Evolutionary conservation across 2,797 vertebrate species (phyloP).

Genomic region (Propithecus deckenii): DNA sequence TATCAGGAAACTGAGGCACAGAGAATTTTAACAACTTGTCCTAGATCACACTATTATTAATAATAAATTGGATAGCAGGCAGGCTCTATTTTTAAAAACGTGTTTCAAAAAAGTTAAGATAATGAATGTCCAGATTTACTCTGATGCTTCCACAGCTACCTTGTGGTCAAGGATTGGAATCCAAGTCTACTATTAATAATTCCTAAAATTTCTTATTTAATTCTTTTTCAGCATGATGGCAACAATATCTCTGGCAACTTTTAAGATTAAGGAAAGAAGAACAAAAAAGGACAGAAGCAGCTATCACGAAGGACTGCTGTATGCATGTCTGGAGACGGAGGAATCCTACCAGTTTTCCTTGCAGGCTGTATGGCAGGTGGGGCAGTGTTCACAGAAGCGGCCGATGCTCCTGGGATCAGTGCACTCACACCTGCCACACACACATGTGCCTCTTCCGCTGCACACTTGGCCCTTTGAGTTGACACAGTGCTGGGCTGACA

Average conservation of each 20-base stretch:
- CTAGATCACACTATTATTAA: background rate
- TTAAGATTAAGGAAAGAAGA: background rate
- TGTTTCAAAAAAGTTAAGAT: background rate
- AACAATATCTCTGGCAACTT: background rate
- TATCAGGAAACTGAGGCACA: background rate
- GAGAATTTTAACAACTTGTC: background rate
- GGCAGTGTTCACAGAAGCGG: slow-evolving; percentile 93
- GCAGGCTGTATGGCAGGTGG: slow-evolving; percentile 90
- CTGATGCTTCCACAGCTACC: background rate
- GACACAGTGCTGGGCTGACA: slow-evolving; percentile 88
- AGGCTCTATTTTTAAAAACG: background rate
- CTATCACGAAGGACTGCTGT: background rate
- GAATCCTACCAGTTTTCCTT: slow-evolving; percentile 91
- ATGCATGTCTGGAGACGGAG: background rate
- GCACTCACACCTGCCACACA: slow-evolving; percentile 94
- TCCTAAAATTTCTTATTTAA: background rate
- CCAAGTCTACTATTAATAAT: background rate
- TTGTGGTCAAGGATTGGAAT: background rate
- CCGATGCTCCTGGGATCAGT: slow-evolving; percentile 89
- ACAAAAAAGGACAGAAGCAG: background rate
- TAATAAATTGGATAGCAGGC: background rate
- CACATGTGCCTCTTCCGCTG: slow-evolving; percentile 91
- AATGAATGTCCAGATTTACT: slow-evolving; percentile 5
- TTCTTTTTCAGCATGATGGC: background rate
- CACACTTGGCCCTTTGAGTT: slow-evolving; percentile 90